Base-by-base conservation (phyloP, 1,140 invertebrate genomes). In the Leptoteleia sp. region DNA sequence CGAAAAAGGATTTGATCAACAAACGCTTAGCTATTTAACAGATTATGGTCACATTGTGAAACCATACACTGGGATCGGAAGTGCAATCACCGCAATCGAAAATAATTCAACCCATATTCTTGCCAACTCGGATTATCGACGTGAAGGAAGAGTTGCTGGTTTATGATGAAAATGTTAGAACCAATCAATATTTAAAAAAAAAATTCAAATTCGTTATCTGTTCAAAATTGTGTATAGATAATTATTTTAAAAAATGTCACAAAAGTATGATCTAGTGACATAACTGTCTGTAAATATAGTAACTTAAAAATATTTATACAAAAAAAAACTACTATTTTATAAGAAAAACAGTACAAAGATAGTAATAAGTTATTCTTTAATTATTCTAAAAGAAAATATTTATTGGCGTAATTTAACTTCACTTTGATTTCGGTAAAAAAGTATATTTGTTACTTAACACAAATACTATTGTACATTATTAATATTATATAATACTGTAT, bases 1-100 rank as follows among this genome's bases (percentile, higher is more conserved):
- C 72, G 95, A 96, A 84, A 67, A 86, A 16, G 90, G 86, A 59
- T 95, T 94, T 70, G 81, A 87, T 8, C 59, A 89, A 83, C 67
- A 82, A 9, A 84, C 90, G n/a, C 70, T 92, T 2, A 65, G 84
- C 1, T 89, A 87, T 59, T 81, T 93, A 12, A 16, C 37, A 9
- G 40, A 70, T 4, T 86, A 91, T 31, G 91, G 92, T 0, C 93
- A 94, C 67, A 81, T 87, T 1, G 62, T 86, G 0, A 76, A 80
- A 0, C 77, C 78, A 12, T 89, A 87, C 27, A 35, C 68, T 5
- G 88, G 87, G 17, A 87, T 91, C 45, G 91, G 90, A 16, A 92
- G 92, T 48, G 91, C 92, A 1, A 84, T 93, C 7, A 90, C 90
- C 1, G 92, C 86, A 1, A 82, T 93, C 35, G 75, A 90, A 0